Percentiles rank a stretch among this genome's conserved stretches.
These are phyloP conservation scores for Sympetrum striolatum DNA, from an alignment of 2,888 invertebrate species.

Conservation along the genomic window DNA sequence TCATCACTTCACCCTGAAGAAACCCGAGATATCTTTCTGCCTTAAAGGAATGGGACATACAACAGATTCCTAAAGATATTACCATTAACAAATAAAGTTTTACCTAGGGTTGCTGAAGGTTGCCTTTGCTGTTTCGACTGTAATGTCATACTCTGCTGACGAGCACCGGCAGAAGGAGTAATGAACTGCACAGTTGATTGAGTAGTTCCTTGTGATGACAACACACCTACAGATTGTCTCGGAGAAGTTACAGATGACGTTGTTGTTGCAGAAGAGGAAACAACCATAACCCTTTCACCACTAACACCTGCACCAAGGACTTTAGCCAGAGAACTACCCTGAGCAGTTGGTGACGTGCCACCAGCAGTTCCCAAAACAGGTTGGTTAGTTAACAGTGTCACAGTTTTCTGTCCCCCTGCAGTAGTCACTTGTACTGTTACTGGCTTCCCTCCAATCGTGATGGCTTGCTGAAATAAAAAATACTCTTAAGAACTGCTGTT, in stretches of 20 bases:
- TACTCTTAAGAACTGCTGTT: too few species aligned
- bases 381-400: slow-evolving; percentile 64
- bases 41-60: background rate
- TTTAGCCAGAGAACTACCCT: slow-evolving; percentile 16
- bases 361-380: slow-evolving; percentile 11
- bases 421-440: slow-evolving; percentile 74
- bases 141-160: background rate
- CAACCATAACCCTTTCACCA: slow-evolving; percentile 57
- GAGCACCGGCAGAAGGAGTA: background rate
- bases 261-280: slow-evolving; percentile 54
- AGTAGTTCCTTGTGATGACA: slow-evolving; percentile 47
- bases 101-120: slow-evolving; percentile 65
- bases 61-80: background rate
- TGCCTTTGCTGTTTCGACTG: slow-evolving; percentile 57
- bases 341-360: background rate
- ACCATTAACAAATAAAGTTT: background rate
- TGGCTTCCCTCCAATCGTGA: slow-evolving; percentile 74
- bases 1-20: too few species aligned
- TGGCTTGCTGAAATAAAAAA: slow-evolving; percentile 62
- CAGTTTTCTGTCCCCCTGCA: slow-evolving; percentile 66
- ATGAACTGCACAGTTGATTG: slow-evolving; percentile 50
- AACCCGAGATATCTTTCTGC: too few species aligned
- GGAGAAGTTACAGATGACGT: background rate
- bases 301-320: slow-evolving; percentile 29
- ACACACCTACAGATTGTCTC: background rate